Evolutionary conservation across 2,797 vertebrate genomes (phyloP).

Genomic region (Scomberomorus guttatus): DNA sequence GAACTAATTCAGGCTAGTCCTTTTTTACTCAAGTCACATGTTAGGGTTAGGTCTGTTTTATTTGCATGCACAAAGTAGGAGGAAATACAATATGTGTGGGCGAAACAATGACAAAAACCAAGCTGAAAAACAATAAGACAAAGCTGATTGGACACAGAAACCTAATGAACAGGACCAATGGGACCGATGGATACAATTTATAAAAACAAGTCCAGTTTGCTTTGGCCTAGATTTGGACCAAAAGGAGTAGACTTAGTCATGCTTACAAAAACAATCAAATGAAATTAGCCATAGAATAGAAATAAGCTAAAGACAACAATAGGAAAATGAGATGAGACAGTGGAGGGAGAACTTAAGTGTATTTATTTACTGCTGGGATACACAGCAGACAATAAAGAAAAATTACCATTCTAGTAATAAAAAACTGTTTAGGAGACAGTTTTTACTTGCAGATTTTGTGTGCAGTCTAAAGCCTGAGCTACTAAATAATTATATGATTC

Average conservation of each 20-base stretch:
- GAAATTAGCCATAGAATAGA: background rate
- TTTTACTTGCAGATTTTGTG: background rate
- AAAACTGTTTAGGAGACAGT: background rate
- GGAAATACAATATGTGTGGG: background rate
- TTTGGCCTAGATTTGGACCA: background rate
- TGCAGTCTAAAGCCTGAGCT: background rate
- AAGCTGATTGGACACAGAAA: background rate
- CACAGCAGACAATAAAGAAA: background rate
- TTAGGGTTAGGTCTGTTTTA: background rate
- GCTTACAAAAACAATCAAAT: slow-evolving; percentile 19
- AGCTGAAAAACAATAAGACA: background rate
- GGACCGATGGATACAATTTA: background rate
- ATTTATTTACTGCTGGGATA: background rate
- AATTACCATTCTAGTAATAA: background rate
- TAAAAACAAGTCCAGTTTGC: background rate
- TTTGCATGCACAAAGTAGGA: slow-evolving; percentile 13
- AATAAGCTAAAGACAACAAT: slow-evolving; percentile 5
- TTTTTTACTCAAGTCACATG: background rate
- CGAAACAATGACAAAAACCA: slow-evolving; percentile 1
- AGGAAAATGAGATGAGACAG: background rate
- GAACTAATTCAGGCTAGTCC: background rate
- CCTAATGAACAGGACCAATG: background rate
- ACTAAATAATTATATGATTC: background rate
- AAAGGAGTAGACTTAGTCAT: background rate
- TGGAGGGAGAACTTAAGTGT: background rate